Base-by-base conservation (phyloP, 2,888 invertebrate genomes). In the Sympetrum striolatum region DNA sequence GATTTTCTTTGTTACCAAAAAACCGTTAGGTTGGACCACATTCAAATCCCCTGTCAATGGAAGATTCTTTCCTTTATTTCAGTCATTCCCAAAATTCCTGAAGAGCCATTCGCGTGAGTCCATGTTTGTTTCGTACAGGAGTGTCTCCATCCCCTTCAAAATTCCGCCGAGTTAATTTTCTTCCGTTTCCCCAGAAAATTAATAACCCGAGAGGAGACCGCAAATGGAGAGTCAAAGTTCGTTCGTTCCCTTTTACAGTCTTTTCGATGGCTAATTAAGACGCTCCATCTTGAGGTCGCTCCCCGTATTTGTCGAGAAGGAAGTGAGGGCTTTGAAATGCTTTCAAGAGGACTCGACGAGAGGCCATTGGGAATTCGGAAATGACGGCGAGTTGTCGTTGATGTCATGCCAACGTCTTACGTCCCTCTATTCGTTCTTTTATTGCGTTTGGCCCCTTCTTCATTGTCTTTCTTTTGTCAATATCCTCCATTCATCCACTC, bases 151-250 rank as follows among this genome's bases (percentile, higher is more conserved):
- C 73, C 80, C 14, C 80, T 80, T 37, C n/a, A 37, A 80, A 39
- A 37, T 35, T 53, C 18, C 18, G 18, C 80, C 37, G 31, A n/a
- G 37, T 80, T 80, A 80, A 80, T 39, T 37, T 44, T 37, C 39
- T 80, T 44, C 80, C 37, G 10, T 8, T 35, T 35, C 22, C 82
- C 82, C 48, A 2, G 18, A 35, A 31, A 82, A 82, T 82, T 82
- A 53, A 58, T 58, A 82, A 82, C 82, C 15, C 25, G 31, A 35
- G 35, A 73, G 73, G 73, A 73, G 31, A 73, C 35, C 82, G 12
- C 82, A 82, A 82, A 82, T 60, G 82, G 58, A 37, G 82, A 60
- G 58, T 82, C 37, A 82, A 82, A 60, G 60, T 35, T 60, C 82
- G 35, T 82, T 58, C 58, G 22, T 18, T 35, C 82, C 81, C 48